Evolutionary conservation across 1,140 invertebrate species (phyloP).

Genomic region (Pseudomyrmex pallidus): DNA sequence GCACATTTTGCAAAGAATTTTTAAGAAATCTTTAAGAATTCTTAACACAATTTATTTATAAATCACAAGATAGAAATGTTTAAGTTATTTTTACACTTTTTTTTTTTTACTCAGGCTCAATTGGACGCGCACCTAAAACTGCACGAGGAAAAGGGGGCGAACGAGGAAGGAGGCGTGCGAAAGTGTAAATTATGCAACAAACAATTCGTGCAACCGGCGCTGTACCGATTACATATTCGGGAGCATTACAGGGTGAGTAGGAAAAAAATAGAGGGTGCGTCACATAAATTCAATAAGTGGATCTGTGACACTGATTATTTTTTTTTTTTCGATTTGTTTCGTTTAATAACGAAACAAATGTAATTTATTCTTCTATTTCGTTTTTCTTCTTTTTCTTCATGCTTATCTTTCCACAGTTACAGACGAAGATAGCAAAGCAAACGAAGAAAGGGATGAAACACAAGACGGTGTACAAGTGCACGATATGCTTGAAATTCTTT

Average conservation of each 20-base stretch:
- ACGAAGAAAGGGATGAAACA: slow-evolving; percentile 78
- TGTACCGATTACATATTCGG: slow-evolving; percentile 80
- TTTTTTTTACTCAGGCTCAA: slow-evolving; percentile 71
- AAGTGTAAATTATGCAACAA: slow-evolving; percentile 82
- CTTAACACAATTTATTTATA: no score
- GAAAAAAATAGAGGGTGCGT: not conserved
- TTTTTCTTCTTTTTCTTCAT: slow-evolving; percentile 3
- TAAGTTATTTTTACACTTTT: slow-evolving; percentile 10
- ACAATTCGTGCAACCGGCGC: slow-evolving; percentile 79
- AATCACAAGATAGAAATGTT: not conserved
- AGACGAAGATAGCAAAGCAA: slow-evolving; percentile 79
- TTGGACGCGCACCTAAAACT: slow-evolving; percentile 80
- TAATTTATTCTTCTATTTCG: not conserved
- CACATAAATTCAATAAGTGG: not conserved
- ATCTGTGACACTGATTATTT: not conserved
- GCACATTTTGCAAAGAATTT: not conserved
- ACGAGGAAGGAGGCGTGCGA: slow-evolving; percentile 74
- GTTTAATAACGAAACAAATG: not conserved
- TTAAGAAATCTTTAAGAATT: not conserved
- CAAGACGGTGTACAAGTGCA: slow-evolving; percentile 84
- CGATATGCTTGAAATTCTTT: slow-evolving; percentile 86
- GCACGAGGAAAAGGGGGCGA: slow-evolving; percentile 80
- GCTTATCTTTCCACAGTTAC: slow-evolving; percentile 65
- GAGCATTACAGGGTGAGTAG: slow-evolving; percentile 79
- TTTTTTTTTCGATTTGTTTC: not conserved